Conservation (phyloP, 2,888 invertebrate genomes). For the Brachynemurus nebulosus region DNA sequence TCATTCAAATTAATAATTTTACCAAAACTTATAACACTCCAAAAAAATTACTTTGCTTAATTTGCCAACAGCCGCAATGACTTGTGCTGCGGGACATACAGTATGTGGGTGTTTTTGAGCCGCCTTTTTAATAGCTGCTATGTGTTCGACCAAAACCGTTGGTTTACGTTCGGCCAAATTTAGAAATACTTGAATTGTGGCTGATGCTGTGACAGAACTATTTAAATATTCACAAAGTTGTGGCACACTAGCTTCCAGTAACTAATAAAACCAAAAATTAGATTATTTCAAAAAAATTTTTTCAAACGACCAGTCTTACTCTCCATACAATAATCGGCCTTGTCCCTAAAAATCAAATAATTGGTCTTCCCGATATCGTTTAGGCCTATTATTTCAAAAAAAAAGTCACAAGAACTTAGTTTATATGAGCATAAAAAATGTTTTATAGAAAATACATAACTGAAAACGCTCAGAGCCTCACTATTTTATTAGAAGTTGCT, state of each 20-base stretch:
- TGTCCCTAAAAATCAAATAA: too few relatives aligned
- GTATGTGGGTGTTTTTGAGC: slow-evolving; percentile 51
- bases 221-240: slow-evolving; percentile 66
- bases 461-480: too few relatives aligned
- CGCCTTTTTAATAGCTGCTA: slow-evolving; percentile 50
- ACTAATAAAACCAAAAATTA: slow-evolving; percentile 29
- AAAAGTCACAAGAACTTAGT: too few relatives aligned
- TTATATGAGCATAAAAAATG: too few relatives aligned
- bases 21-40: not conserved
- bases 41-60: slow-evolving; percentile 42
- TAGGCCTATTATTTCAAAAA: too few relatives aligned
- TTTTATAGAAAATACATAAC: too few relatives aligned
- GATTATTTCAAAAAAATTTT: not conserved
- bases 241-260: slow-evolving; percentile 68
- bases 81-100: slow-evolving; percentile 51
- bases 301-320: too few relatives aligned
- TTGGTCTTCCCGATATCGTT: too few relatives aligned
- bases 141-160: slow-evolving; percentile 54
- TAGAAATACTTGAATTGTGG: slow-evolving; percentile 59
- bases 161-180: slow-evolving; percentile 60
- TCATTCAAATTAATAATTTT: not conserved
- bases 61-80: slow-evolving; percentile 57
- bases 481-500: too few relatives aligned
- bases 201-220: slow-evolving; percentile 41
- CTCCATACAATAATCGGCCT: too few relatives aligned